phyloP scores from a whole-genome alignment of 37 sponge, comb jelly and placozoan genomes.

The Ephydatia muelleri region DNA sequence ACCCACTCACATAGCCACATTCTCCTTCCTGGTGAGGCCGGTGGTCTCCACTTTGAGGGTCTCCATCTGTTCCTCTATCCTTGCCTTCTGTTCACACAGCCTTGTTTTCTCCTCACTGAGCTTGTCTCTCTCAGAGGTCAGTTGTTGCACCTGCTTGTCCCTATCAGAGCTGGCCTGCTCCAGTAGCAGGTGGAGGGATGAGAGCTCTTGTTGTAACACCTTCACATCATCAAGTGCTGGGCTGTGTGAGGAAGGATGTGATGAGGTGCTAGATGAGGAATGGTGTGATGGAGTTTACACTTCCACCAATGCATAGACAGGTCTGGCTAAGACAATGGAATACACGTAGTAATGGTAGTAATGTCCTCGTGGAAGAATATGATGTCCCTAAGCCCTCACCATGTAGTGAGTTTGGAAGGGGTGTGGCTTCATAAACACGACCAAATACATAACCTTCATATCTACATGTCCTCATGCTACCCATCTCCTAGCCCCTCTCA shows the following conservation, averaged over 20 bases:
- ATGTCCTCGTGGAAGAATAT: too few relatives aligned
- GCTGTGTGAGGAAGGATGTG: background rate
- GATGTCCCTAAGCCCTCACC: too few relatives aligned
- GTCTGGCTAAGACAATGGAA: too few relatives aligned
- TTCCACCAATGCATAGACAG: too few relatives aligned
- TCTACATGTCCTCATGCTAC: too few relatives aligned
- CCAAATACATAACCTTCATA: too few relatives aligned
- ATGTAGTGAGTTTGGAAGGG: too few relatives aligned
- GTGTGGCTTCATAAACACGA: too few relatives aligned
- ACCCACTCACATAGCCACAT: constrained; percentile 14
- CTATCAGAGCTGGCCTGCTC: constrained; percentile 46
- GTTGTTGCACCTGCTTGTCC: constrained; percentile 19
- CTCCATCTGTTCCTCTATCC: constrained; percentile 15
- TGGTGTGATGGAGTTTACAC: background rate
- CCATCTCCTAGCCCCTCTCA: too few relatives aligned
- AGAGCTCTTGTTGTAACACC: constrained; percentile 69
- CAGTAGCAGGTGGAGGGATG: constrained; percentile 59
- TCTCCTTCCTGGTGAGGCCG: constrained; percentile 8
- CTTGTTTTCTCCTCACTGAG: background rate
- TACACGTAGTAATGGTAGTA: too few relatives aligned
- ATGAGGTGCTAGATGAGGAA: background rate
- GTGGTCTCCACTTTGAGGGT: constrained; percentile 5
- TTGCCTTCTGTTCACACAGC: constrained; percentile 1
- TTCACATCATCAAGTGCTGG: constrained; percentile 77
- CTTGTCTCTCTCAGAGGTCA: background rate